Percentiles rank a stretch among this genome's conserved stretches.
Conservation (phyloP, 2,888 invertebrate genomes). For the Drosophila villosipedis region DNA sequence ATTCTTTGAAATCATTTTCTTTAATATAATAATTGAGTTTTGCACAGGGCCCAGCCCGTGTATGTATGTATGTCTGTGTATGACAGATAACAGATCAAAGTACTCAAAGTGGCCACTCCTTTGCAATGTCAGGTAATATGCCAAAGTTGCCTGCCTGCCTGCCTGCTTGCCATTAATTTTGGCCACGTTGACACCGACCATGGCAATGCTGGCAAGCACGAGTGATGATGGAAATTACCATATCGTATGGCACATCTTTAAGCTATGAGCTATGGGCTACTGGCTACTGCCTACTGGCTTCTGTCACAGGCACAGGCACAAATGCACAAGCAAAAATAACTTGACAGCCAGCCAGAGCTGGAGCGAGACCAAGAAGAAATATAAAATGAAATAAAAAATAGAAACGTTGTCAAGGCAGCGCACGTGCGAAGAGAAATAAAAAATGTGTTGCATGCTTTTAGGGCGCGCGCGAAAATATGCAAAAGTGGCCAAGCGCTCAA, state of each 20-base stretch:
- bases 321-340: constrained; percentile 32
- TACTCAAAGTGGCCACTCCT: constrained; percentile 7
- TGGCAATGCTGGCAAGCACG: constrained; percentile 47
- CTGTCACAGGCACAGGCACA: constrained; percentile 18
- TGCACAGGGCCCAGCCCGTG: neutral
- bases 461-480: constrained; percentile 65
- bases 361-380: constrained; percentile 14
- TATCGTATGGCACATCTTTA: constrained; percentile 48
- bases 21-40: constrained; percentile 36
- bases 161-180: constrained; percentile 35
- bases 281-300: constrained; percentile 7
- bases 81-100: constrained; percentile 9
- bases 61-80: neutral
- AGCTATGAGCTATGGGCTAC: constrained; percentile 9
- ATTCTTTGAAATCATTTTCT: neutral
- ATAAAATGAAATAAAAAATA: constrained; percentile 29
- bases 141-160: constrained; percentile 28
- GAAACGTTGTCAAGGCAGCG: constrained; percentile 53
- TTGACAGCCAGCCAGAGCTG: constrained; percentile 19
- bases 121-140: constrained; percentile 31
- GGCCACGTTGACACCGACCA: constrained; percentile 33
- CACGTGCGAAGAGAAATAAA: constrained; percentile 36
- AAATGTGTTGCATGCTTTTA: constrained; percentile 71
- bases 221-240: constrained; percentile 62
- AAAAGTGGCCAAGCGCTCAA: constrained; percentile 47